A percentile compares a stretch with the other conserved stretches of the same genome.
phyloP scores from a whole-genome alignment of 2,888 invertebrate genomes.

The Phyllotreta striolata region DNA sequence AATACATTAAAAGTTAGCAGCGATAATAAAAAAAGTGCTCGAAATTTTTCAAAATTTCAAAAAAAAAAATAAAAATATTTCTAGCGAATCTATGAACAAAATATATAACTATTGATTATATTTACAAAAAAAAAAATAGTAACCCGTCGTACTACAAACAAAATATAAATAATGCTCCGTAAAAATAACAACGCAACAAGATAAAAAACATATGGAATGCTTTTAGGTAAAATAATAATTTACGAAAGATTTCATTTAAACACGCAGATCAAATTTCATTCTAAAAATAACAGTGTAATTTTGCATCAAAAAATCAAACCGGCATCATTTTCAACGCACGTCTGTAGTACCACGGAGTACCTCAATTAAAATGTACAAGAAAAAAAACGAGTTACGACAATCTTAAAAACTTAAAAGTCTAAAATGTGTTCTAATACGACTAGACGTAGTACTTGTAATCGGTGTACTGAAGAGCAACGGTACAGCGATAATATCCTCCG shows the following conservation, averaged over 20 bases:
- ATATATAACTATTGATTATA: slow-evolving; percentile 21
- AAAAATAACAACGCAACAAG: too few relatives aligned
- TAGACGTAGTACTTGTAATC: slow-evolving; percentile 49
- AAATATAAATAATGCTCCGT: too few relatives aligned
- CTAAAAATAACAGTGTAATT: slow-evolving; percentile 14
- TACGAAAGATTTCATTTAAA: slow-evolving; percentile 12
- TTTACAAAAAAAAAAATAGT: slow-evolving; percentile 8
- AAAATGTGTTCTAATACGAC: slow-evolving; percentile 46
- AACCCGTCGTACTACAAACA: too few relatives aligned
- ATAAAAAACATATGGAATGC: too few relatives aligned
- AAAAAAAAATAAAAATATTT: slow-evolving; percentile 21
- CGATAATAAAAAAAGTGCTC: slow-evolving; percentile 7
- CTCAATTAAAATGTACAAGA: slow-evolving; percentile 39
- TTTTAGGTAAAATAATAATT: too few relatives aligned
- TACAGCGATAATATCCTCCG: slow-evolving; percentile 8
- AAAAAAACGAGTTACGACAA: slow-evolving; percentile 38
- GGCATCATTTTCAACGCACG: too few relatives aligned
- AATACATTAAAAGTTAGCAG: slow-evolving; percentile 18
- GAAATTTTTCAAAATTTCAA: slow-evolving; percentile 20
- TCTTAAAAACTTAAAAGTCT: slow-evolving; percentile 37
- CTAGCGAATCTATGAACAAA: slow-evolving; percentile 20
- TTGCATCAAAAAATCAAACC: slow-evolving; percentile 12
- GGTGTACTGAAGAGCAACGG: slow-evolving; percentile 33
- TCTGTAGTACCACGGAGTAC: slow-evolving; percentile 13
- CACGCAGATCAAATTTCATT: slow-evolving; percentile 4